Conservation (phyloP, 1,140 invertebrate species). For the Pseudomyrmex dendroicus region DNA sequence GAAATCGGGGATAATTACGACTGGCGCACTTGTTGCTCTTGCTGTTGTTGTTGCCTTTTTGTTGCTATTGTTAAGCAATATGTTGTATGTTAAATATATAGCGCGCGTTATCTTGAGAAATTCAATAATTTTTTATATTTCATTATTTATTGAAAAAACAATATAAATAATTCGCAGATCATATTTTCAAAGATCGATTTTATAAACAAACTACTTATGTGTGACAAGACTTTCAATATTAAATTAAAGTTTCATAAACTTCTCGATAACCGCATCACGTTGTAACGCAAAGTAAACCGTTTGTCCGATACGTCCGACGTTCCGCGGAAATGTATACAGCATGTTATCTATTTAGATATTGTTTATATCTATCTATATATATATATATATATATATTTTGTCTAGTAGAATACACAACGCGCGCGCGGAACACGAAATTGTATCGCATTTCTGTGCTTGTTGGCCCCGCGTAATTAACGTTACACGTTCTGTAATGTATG, state of each 20-base stretch:
- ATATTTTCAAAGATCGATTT: too few species aligned
- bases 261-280: slow-evolving; percentile 13
- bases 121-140: background rate
- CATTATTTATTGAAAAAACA: background rate
- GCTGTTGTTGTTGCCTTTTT: slow-evolving; percentile 70
- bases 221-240: slow-evolving; percentile 28
- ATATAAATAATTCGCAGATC: background rate
- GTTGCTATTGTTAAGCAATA: slow-evolving; percentile 47
- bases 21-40: slow-evolving; percentile 72
- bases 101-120: background rate
- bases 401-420: slow-evolving; percentile 38
- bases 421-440: slow-evolving; percentile 28
- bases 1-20: slow-evolving; percentile 69
- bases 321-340: slow-evolving; percentile 4
- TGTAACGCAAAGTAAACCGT: slow-evolving; percentile 6
- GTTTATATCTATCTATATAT: slow-evolving; percentile 40
- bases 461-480: slow-evolving; percentile 53
- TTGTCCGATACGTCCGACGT: background rate
- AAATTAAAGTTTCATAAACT: slow-evolving; percentile 20
- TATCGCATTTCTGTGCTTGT: slow-evolving; percentile 50
- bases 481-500: slow-evolving; percentile 51
- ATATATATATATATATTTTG: slow-evolving; percentile 17
- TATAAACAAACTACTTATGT: too few species aligned
- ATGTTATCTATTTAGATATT: slow-evolving; percentile 48
- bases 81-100: slow-evolving; percentile 31